Percentiles rank a stretch among this genome's conserved stretches.
Evolutionary conservation across 2,113 vertebrate species (phyloP).

Genomic region (Osmerus eperlanus): DNA sequence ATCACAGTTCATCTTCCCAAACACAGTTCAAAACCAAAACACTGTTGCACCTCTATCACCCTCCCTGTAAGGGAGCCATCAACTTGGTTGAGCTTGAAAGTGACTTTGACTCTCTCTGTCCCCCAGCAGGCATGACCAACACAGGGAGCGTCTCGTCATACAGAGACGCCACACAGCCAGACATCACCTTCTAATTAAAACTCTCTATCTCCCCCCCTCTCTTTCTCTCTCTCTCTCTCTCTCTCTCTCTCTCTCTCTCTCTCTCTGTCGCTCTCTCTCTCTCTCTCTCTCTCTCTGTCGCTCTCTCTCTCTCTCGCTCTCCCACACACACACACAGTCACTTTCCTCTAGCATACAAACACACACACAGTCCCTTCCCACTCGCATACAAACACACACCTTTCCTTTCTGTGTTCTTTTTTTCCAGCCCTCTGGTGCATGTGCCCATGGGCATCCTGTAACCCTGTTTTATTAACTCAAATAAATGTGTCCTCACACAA

Average conservation of each 20-base stretch:
- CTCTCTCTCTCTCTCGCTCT: background rate
- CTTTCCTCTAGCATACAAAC: no score
- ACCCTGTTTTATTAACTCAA: background rate
- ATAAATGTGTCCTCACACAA: background rate
- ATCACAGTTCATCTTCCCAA: background rate
- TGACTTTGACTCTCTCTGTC: constrained; percentile 56
- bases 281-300: background rate
- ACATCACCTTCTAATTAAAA: background rate
- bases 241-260: background rate
- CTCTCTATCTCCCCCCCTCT: background rate
- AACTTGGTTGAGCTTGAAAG: constrained; percentile 64
- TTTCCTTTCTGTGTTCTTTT: background rate
- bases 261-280: background rate
- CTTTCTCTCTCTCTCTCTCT: background rate
- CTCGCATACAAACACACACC: background rate
- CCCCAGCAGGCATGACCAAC: constrained; percentile 47
- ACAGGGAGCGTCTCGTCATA: background rate
- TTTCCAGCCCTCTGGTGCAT: background rate
- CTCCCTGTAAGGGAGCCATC: constrained; percentile 41
- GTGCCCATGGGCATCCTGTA: background rate
- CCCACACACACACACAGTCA: no score
- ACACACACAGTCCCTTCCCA: no score
- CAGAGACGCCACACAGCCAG: background rate
- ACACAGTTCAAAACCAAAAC: constrained; percentile 11
- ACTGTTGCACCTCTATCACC: constrained; percentile 13